A percentile compares a stretch with the other conserved stretches of the same genome.
Evolutionary conservation across 2,888 invertebrate genomes (phyloP).

Genomic region (Acleris emargana): DNA sequence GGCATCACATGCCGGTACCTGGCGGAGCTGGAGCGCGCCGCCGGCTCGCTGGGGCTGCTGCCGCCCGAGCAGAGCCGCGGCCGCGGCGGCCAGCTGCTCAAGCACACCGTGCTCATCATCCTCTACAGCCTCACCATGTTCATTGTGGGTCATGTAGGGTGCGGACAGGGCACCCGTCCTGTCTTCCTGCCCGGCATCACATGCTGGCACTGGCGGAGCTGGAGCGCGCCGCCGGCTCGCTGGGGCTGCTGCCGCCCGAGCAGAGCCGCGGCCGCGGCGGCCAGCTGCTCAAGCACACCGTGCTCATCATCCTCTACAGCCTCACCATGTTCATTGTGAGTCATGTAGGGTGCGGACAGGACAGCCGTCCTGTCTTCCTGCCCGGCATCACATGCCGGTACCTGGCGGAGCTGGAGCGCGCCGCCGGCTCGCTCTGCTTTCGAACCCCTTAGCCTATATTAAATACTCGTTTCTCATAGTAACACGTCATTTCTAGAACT

Average conservation of each 20-base stretch:
- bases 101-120: constrained; percentile 92
- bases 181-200: constrained; percentile 59
- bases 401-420: too few species aligned
- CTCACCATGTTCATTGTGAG: constrained; percentile 95
- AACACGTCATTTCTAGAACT: too few species aligned
- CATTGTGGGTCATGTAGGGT: constrained; percentile 85
- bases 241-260: constrained; percentile 72
- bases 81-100: constrained; percentile 86
- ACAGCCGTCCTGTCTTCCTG: too few species aligned
- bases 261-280: constrained; percentile 72
- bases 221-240: constrained; percentile 65
- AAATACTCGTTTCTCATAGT: background rate
- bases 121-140: constrained; percentile 93
- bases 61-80: constrained; percentile 70
- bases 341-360: constrained; percentile 41
- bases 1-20: too few species aligned
- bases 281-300: constrained; percentile 91
- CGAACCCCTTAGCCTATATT: background rate
- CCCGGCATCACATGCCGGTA: too few species aligned
- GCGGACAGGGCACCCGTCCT: too few species aligned
- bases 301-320: constrained; percentile 90
- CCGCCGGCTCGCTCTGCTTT: too few species aligned
- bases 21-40: too few species aligned
- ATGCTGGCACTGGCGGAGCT: constrained; percentile 67
- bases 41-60: too few species aligned